These are phyloP conservation scores for Luscinia megarhynchos DNA, from an alignment of 2,797 vertebrate species.

Conservation along the genomic window DNA sequence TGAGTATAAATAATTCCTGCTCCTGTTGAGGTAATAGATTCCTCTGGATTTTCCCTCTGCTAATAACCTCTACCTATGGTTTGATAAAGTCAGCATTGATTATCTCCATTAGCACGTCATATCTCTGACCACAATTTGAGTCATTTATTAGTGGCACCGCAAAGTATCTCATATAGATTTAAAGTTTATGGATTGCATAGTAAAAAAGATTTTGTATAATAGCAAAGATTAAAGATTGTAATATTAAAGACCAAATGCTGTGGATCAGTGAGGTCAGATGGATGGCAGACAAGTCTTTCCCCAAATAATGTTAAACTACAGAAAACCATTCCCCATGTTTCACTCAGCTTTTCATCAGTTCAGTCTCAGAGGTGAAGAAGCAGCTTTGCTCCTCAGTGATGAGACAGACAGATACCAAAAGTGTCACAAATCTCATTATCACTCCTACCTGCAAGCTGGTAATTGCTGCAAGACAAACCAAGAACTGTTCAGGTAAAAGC, in stretches of 20 bases:
- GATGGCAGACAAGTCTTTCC: neutral
- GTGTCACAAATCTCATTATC: neutral
- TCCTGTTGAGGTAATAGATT: neutral
- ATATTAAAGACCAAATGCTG: neutral
- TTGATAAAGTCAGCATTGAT: neutral
- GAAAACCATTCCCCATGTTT: fast-evolving
- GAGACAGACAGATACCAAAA: neutral
- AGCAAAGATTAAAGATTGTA: neutral
- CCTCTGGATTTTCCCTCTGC: neutral
- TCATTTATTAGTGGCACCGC: neutral
- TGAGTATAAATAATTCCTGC: neutral
- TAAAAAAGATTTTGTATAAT: neutral
- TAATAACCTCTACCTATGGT: neutral
- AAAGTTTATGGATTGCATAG: neutral
- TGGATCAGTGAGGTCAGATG: neutral
- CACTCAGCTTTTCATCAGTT: neutral
- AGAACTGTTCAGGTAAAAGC: neutral
- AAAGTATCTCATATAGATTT: neutral
- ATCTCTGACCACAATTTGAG: neutral
- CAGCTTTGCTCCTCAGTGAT: neutral
- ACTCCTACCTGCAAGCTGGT: neutral
- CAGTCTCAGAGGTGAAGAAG: neutral
- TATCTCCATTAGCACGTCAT: neutral
- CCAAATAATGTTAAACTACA: fast-evolving
- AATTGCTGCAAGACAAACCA: neutral